A percentile compares a stretch with the other conserved stretches of the same genome.
Evolutionary conservation across 2,888 invertebrate genomes (phyloP).

Genomic region (Villa cingulata): DNA sequence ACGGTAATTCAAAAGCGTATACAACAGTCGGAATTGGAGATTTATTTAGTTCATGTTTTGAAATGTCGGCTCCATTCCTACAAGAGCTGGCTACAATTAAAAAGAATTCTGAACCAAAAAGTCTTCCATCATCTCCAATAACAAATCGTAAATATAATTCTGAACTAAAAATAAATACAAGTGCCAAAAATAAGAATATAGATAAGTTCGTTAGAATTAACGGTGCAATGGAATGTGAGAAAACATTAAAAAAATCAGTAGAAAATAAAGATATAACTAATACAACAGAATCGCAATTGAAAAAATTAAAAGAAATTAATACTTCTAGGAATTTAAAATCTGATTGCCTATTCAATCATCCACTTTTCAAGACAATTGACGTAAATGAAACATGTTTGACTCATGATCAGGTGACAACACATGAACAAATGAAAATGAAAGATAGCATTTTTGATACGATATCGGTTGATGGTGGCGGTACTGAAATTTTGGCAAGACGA

Average conservation of each 20-base stretch:
- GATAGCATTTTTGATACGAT: conserved; percentile 2
- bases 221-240: not conserved
- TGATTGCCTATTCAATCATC: conserved; percentile 46
- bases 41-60: conserved; percentile 62
- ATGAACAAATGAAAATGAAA: not conserved
- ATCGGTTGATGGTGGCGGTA: conserved; percentile 18
- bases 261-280: no score
- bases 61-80: conserved; percentile 56
- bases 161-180: conserved; percentile 4
- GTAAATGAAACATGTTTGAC: conserved; percentile 9
- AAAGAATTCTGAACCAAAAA: conserved; percentile 34
- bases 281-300: no score
- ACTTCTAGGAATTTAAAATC: not conserved
- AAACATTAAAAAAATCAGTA: not conserved
- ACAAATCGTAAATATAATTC: conserved; percentile 28
- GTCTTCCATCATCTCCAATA: conserved; percentile 41
- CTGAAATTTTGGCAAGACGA: conserved; percentile 46
- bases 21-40: conserved; percentile 40
- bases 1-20: conserved; percentile 42
- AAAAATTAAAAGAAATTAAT: no score
- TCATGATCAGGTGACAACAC: not conserved
- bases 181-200: conserved; percentile 3
- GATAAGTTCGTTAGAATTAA: not conserved
- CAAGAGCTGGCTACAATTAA: conserved; percentile 30
- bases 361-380: conserved; percentile 36